A percentile compares a stretch with the other conserved stretches of the same genome.
These are phyloP conservation scores for Bimastos eiseni DNA, from an alignment of 2,888 invertebrate species.

Conservation along the genomic window DNA sequence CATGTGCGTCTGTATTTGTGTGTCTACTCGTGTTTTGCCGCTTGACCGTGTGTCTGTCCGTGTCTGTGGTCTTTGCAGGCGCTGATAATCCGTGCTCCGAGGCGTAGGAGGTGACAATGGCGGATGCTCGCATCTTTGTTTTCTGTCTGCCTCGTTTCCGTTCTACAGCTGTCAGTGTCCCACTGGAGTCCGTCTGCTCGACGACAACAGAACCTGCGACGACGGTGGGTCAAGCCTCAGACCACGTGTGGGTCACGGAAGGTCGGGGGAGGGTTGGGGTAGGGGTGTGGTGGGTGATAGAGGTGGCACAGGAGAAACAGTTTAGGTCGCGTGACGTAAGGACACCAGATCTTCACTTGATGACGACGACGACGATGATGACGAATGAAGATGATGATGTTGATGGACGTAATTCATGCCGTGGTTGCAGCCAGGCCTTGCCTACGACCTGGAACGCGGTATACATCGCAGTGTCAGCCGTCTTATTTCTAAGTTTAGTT, in stretches of 20 bases:
- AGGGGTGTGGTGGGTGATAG: neutral
- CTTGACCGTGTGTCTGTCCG: neutral
- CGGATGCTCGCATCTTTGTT: slow-evolving; percentile 87
- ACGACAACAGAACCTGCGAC: slow-evolving; percentile 79
- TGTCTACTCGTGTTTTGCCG: neutral
- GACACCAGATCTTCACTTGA: too few relatives aligned
- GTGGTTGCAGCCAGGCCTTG: too few relatives aligned
- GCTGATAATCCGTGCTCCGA: neutral
- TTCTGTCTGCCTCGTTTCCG: slow-evolving; percentile 73
- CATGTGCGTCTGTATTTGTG: neutral
- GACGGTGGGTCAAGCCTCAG: slow-evolving; percentile 63
- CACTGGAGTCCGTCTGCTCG: slow-evolving; percentile 76
- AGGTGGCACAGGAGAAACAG: too few relatives aligned
- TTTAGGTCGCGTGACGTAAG: too few relatives aligned
- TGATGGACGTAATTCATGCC: too few relatives aligned
- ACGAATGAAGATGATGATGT: too few relatives aligned
- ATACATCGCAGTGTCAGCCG: too few relatives aligned
- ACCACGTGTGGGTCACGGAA: neutral
- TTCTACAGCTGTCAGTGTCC: slow-evolving; percentile 83
- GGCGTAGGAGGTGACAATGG: slow-evolving; percentile 77
- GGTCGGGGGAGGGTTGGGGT: neutral
- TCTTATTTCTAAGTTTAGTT: too few relatives aligned
- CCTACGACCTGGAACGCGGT: too few relatives aligned
- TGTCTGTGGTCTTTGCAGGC: neutral
- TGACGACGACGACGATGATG: too few relatives aligned